Conservation (phyloP, 2,888 invertebrate species). For the Acanthosepion pharaonis region DNA sequence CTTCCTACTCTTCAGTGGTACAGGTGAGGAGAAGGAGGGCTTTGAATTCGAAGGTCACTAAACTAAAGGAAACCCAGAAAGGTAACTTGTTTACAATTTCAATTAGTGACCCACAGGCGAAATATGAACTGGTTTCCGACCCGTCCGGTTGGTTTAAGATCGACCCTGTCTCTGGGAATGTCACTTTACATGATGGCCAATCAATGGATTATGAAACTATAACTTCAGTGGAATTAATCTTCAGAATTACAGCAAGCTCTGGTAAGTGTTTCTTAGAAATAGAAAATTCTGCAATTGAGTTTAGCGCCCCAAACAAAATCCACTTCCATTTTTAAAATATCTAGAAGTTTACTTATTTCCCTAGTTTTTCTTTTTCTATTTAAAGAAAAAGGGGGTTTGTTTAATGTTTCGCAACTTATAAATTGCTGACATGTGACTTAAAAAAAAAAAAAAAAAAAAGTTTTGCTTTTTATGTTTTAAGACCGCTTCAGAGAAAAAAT, state of each 20-base stretch:
- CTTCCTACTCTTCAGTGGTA: slow-evolving; percentile 33
- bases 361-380: too few species aligned
- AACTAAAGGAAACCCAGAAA: not conserved
- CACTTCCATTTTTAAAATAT: too few species aligned
- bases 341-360: too few species aligned
- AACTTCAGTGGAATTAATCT: not conserved
- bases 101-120: not conserved
- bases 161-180: not conserved
- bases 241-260: not conserved
- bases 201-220: not conserved
- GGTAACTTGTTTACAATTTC: not conserved
- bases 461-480: too few species aligned
- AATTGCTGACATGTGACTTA: too few species aligned
- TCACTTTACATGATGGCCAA: not conserved
- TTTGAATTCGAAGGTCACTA: too few species aligned
- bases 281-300: not conserved
- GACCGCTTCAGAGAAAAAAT: too few species aligned
- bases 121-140: not conserved
- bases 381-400: too few species aligned
- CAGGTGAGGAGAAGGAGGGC: slow-evolving; percentile 47
- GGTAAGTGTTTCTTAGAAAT: not conserved
- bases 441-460: too few species aligned
- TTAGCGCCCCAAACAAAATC: too few species aligned
- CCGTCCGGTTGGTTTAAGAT: slow-evolving; percentile 37
- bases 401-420: too few species aligned